Conservation (phyloP, 2,113 vertebrate genomes). For the Eubucco bourcierii region DNA sequence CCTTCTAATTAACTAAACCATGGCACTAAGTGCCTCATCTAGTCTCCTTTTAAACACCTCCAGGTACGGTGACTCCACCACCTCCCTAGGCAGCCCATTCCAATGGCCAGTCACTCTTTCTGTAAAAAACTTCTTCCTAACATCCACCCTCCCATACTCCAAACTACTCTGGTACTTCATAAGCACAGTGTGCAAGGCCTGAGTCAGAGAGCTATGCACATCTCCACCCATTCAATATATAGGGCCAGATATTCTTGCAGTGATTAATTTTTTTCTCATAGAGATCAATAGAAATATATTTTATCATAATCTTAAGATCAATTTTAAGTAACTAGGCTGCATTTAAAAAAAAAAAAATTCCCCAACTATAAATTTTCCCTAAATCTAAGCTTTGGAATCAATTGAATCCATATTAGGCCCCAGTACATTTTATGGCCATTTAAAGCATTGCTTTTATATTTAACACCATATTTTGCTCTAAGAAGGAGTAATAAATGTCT, state of each 20-base stretch:
- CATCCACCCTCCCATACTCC: neutral
- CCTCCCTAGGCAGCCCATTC: too few species aligned
- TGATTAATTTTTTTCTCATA: constrained; percentile 36
- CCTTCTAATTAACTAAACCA: too few species aligned
- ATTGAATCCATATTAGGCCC: constrained; percentile 42
- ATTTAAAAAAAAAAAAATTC: constrained; percentile 43
- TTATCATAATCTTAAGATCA: constrained; percentile 70
- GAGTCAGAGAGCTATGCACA: neutral
- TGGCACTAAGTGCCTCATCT: too few species aligned
- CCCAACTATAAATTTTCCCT: constrained; percentile 58
- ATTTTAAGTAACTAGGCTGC: constrained; percentile 69
- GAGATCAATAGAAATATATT: constrained; percentile 64
- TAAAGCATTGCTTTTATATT: constrained; percentile 59
- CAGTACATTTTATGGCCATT: constrained; percentile 49
- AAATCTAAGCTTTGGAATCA: constrained; percentile 63
- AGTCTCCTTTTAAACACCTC: too few species aligned
- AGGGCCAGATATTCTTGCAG: constrained; percentile 14
- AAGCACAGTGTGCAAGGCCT: neutral
- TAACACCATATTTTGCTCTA: constrained; percentile 40
- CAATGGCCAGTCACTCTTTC: too few species aligned
- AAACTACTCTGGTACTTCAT: neutral
- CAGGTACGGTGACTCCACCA: too few species aligned
- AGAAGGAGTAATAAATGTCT: constrained; percentile 53
- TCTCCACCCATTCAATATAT: neutral
- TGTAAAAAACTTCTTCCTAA: too few species aligned